Percentiles rank a stretch among this genome's conserved stretches.
These are phyloP conservation scores for Drosophila tani DNA, from an alignment of 1,140 invertebrate genomes.

Conservation along the genomic window DNA sequence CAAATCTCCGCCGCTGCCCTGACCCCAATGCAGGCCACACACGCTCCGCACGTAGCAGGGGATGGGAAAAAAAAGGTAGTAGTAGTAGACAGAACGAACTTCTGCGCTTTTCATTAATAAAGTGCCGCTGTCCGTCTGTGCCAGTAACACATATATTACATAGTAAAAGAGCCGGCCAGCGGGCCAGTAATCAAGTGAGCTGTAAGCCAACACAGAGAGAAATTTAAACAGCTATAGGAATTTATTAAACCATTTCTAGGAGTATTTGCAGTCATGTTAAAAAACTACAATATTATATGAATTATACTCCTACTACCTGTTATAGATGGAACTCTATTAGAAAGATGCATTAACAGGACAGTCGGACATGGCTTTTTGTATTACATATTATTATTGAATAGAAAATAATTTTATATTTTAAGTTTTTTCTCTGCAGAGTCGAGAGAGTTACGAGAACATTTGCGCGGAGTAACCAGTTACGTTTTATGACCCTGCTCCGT, in stretches of 20 bases:
- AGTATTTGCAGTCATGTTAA: too few species aligned
- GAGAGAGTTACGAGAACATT: slow-evolving; percentile 72
- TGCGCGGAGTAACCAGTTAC: slow-evolving; percentile 76
- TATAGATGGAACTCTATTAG: too few species aligned
- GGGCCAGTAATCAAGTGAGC: slow-evolving; percentile 34
- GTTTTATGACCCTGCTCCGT: slow-evolving; percentile 65
- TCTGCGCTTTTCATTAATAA: slow-evolving; percentile 82
- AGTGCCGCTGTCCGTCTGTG: slow-evolving; percentile 62
- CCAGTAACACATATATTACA: slow-evolving; percentile 74
- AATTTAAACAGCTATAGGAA: not conserved
- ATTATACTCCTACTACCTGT: too few species aligned
- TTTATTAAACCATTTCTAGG: too few species aligned
- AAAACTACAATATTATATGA: too few species aligned
- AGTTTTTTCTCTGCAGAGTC: not conserved
- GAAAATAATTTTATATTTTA: too few species aligned
- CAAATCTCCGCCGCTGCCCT: slow-evolving; percentile 39
- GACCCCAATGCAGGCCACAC: slow-evolving; percentile 67
- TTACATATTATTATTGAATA: too few species aligned
- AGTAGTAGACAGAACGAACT: slow-evolving; percentile 58
- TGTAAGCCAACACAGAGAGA: slow-evolving; percentile 14
- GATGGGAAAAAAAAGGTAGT: slow-evolving; percentile 19
- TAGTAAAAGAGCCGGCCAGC: slow-evolving; percentile 40
- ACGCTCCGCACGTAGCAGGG: slow-evolving; percentile 38
- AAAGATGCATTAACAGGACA: too few species aligned
- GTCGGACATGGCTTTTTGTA: not conserved